These are phyloP conservation scores for Tubulanus polymorphus DNA, from an alignment of 2,888 invertebrate genomes.

Conservation along the genomic window DNA sequence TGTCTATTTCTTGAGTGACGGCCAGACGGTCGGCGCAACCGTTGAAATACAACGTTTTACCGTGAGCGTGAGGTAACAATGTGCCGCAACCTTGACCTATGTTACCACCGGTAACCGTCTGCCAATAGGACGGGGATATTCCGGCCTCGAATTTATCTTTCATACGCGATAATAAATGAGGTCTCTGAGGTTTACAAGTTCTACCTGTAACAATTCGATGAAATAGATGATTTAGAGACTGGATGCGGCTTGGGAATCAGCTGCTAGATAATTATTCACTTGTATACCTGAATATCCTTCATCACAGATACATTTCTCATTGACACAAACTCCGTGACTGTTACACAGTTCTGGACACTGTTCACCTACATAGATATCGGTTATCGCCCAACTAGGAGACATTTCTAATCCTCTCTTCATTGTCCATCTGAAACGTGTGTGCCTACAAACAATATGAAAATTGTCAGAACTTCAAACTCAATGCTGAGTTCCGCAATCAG, in stretches of 20 bases:
- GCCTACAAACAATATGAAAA: conserved; percentile 26
- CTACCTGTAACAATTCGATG: conserved; percentile 28
- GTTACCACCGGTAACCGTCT: conserved; percentile 46
- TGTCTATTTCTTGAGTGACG: conserved; percentile 49
- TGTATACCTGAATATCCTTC: conserved; percentile 35
- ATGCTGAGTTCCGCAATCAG: no score
- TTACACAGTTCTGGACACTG: conserved; percentile 49
- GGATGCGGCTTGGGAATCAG: neutral
- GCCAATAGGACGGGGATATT: conserved; percentile 42
- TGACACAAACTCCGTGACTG: conserved; percentile 46
- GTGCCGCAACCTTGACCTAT: conserved; percentile 53
- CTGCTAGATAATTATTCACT: neutral
- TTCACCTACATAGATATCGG: conserved; percentile 52
- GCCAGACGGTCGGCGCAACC: conserved; percentile 52
- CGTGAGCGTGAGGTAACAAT: conserved; percentile 51
- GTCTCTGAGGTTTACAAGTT: conserved; percentile 29
- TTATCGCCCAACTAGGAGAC: conserved; percentile 54
- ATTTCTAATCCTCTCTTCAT: no score
- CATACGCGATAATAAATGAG: conserved; percentile 28
- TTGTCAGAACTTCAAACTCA: neutral
- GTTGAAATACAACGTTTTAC: conserved; percentile 53
- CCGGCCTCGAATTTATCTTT: conserved; percentile 50
- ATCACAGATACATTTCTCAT: conserved; percentile 42
- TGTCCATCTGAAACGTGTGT: conserved; percentile 52
- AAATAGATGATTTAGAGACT: no score